Percentiles rank a stretch among this genome's conserved stretches.
phyloP scores from a whole-genome alignment of 2,888 invertebrate species.

The Drosophila tripunctata region DNA sequence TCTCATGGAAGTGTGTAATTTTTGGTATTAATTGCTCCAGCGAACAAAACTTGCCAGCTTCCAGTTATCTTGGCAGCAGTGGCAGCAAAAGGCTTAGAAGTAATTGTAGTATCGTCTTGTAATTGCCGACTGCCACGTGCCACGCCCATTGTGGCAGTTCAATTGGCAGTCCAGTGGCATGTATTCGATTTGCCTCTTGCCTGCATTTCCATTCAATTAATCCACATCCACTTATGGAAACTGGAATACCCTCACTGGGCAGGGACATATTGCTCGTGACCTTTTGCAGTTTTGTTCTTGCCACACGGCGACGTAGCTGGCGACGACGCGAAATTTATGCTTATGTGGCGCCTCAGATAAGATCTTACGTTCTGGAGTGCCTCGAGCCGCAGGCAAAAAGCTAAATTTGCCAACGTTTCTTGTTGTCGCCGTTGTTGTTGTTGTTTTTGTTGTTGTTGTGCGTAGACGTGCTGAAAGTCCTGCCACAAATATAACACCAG shows the following conservation, averaged over 20 bases:
- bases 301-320: slow-evolving; percentile 18
- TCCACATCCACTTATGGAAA: slow-evolving; percentile 27
- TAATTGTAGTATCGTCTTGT: slow-evolving; percentile 77
- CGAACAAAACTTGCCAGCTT: slow-evolving; percentile 68
- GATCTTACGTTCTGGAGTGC: slow-evolving; percentile 54
- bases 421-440: too few relatives aligned
- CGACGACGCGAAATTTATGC: slow-evolving; percentile 68
- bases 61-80: slow-evolving; percentile 37
- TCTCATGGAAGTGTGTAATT: slow-evolving; percentile 71
- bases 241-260: slow-evolving; percentile 6
- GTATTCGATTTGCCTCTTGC: slow-evolving; percentile 5
- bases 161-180: slow-evolving; percentile 52
- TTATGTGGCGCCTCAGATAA: slow-evolving; percentile 74
- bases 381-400: slow-evolving; percentile 47
- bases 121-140: slow-evolving; percentile 64
- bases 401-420: slow-evolving; percentile 47
- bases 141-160: slow-evolving; percentile 49
- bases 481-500: slow-evolving; percentile 31
- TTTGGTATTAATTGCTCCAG: slow-evolving; percentile 72
- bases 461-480: slow-evolving; percentile 69
- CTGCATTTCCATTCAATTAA: slow-evolving; percentile 17
- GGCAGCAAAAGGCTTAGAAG: slow-evolving; percentile 47
- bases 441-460: slow-evolving; percentile 23
- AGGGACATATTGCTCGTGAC: slow-evolving; percentile 62
- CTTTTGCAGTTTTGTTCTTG: slow-evolving; percentile 44